Conservation (phyloP, 2,113 vertebrate genomes). For the Physeter macrocephalus region DNA sequence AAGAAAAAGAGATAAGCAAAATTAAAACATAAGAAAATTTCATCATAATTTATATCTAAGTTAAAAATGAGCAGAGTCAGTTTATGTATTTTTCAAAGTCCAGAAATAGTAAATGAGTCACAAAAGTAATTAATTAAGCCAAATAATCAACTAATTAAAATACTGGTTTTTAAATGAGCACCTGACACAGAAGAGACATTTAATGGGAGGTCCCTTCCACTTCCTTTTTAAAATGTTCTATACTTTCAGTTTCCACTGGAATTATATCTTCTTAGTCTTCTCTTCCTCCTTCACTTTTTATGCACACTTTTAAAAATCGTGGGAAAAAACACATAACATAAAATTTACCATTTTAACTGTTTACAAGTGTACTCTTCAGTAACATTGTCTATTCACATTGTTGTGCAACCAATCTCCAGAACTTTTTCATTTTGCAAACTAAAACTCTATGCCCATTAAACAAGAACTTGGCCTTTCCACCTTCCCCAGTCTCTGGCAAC, state of each 20-base stretch:
- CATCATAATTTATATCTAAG: background rate
- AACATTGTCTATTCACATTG: background rate
- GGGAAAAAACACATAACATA: background rate
- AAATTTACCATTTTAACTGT: background rate
- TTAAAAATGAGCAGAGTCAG: constrained; percentile 7
- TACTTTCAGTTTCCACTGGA: background rate
- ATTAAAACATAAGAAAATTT: background rate
- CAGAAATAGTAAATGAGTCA: background rate
- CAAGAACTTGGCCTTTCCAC: background rate
- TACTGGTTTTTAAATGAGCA: background rate
- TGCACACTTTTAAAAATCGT: background rate
- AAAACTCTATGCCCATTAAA: background rate
- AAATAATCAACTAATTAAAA: background rate
- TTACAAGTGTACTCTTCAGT: background rate
- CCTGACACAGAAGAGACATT: background rate
- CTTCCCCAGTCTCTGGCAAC: background rate
- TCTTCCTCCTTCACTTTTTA: background rate
- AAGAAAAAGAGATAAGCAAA: constrained; percentile 9
- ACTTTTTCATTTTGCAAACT: background rate
- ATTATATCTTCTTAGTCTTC: background rate
- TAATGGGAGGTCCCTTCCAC: background rate
- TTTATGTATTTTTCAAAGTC: background rate
- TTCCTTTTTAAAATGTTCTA: constrained; percentile 4
- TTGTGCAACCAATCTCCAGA: background rate
- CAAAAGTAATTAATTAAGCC: background rate